Base-by-base conservation (phyloP, 2,888 invertebrate species). In the Cylindroiulus punctatus region DNA sequence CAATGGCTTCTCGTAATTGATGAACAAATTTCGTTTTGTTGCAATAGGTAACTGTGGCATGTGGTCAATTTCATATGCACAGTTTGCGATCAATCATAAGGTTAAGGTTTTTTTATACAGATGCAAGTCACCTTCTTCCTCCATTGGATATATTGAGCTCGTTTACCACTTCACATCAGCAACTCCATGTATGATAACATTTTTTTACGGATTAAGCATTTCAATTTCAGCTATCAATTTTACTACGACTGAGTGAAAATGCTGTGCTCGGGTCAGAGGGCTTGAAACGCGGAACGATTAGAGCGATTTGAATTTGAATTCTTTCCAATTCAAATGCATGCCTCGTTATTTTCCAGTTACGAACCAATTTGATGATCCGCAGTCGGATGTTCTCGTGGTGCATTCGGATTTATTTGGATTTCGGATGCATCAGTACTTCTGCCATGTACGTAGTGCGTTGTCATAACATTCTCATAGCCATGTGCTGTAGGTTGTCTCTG, bases 11-110 rank as follows among this genome's bases (percentile, higher is more conserved):
- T 65, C 5, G 22, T 65, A 65, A 65, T 65, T 65, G 57, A 65
- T 65, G 57, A 65, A 65, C 57, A 65, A 65, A 65, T 65, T 65
- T 65, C 57, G 57, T 65, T 65, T 65, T 65, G 57, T 65, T 65
- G 10, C 57, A 65, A 65, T 65, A 12, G 57, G 22, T 65, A 65
- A 65, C 57, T 65, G 57, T 65, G 57, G 57, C 57, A 65, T 65
- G 57, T 65, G 57, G 57, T 65, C 10, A 65, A n/a, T 65, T 65
- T 65, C n/a, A 65, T 65, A 65, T 65, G 57, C 57, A 65, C 57
- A 22, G 57, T 22, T 65, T 7, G 26, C 57, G 7, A 65, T 65
- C 57, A 65, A 65, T 65, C 57, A 65, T 65, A n/a, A n/a, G 36
- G 36, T 7, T 65, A n/a, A n/a, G n/a, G 19, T 22, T 65, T 26